Base-by-base conservation (phyloP, 2,113 vertebrate genomes). In the Leptocoma aspasia region DNA sequence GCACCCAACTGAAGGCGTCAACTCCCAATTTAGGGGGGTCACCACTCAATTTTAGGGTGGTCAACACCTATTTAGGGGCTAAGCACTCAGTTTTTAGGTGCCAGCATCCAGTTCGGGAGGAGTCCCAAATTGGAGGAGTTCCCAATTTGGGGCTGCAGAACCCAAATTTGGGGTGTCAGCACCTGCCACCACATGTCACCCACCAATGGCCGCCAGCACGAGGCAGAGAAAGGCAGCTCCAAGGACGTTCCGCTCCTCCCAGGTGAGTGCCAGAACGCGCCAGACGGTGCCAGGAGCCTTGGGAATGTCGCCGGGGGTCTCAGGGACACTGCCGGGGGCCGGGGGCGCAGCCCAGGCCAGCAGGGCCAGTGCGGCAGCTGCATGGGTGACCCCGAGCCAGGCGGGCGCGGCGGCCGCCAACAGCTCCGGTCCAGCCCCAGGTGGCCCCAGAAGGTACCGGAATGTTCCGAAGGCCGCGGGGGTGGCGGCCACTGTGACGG, bases 111-210 rank as follows among this genome's bases (percentile, higher is more conserved):
- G 2, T 63, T 9, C 27, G 6, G 7, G 22, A 4, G 11, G 11
- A 16, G 16, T 33, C 19, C 20, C 30, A 50, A 6, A 16, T 0
- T 12, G 6, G 10, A 14, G 19, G 11, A 7, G 20, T 24, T 24
- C 16, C 13, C 10, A 60, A 1, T 54, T 30, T 24, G 20, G 20
- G n/a, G 15, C 19, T 39, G 47, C 47, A 61, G 47, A 60, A 20
- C 28, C 20, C 20, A 63, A 21, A 79, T 31, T 10, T 42, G 57
- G 30, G 20, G 26, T 27, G 35, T 15, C 35, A 54, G 49, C 0
- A 0, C 20, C 49, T 17, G 26, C 22, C 35, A 18, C 21, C 21
- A 0, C 24, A 20, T 6, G 17, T 35, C 52, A 81, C 86, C 10
- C 37, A 89, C 86, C 76, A 7, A 7, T 1, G 8, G 53, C 76